phyloP scores from a whole-genome alignment of 2,113 vertebrate genomes.

The Argyrosomus japonicus region DNA sequence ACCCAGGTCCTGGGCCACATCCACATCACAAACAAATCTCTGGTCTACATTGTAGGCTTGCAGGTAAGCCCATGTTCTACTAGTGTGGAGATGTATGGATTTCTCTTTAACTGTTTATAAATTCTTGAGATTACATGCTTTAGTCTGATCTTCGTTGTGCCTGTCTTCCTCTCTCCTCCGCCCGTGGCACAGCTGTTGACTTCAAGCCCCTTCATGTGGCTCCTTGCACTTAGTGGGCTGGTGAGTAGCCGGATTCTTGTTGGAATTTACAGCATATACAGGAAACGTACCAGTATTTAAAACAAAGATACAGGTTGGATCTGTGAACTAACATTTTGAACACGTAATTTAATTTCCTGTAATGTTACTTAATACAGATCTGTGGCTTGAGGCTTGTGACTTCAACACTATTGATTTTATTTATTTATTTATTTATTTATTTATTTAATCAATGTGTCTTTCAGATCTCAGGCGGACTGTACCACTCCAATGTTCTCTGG shows the following conservation, averaged over 20 bases:
- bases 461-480: slow-evolving; percentile 91
- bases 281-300: background rate
- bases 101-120: background rate
- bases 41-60: slow-evolving; percentile 95
- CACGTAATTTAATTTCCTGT: background rate
- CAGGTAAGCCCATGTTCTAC: slow-evolving; percentile 84
- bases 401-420: background rate
- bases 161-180: slow-evolving; percentile 1
- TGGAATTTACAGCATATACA: background rate
- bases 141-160: background rate
- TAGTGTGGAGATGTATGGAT: background rate
- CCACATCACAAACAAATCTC: slow-evolving; percentile 96
- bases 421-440: no score
- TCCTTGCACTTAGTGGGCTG: slow-evolving; percentile 94
- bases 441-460: slow-evolving; percentile 34
- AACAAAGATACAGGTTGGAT: background rate
- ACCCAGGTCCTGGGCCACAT: slow-evolving; percentile 92
- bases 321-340: background rate
- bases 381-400: background rate
- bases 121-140: background rate
- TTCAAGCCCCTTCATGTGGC: slow-evolving; percentile 95
- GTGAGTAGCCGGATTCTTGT: slow-evolving; percentile 84
- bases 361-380: background rate
- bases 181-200: slow-evolving; percentile 82
- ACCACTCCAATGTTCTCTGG: slow-evolving; percentile 85